A percentile compares a stretch with the other conserved stretches of the same genome.
phyloP scores from a whole-genome alignment of 2,113 vertebrate genomes.

The Trematocara nigrifrons region DNA sequence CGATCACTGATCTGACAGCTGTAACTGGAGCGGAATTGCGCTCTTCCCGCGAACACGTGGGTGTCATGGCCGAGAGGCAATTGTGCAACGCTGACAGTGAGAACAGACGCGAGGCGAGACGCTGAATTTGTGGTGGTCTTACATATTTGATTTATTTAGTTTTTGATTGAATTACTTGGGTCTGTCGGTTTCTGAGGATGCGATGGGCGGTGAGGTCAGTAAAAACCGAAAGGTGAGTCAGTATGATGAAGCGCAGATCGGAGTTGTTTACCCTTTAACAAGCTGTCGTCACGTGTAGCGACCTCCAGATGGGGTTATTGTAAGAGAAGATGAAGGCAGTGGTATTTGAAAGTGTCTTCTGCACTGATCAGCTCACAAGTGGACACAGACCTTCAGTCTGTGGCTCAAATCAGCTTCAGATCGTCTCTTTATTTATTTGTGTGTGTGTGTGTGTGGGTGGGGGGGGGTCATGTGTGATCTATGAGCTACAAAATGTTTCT shows the following conservation, averaged over 20 bases:
- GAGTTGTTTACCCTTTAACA: background rate
- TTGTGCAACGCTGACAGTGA: background rate
- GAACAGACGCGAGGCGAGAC: background rate
- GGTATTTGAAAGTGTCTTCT: background rate
- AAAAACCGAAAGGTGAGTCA: slow-evolving; percentile 24
- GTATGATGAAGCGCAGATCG: background rate
- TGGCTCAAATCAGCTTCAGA: background rate
- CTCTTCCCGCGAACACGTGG: background rate
- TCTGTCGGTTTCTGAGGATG: background rate
- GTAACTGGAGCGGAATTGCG: slow-evolving; percentile 45
- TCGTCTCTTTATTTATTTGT: background rate
- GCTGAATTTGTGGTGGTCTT: background rate
- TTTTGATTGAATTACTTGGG: background rate
- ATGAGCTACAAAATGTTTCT: background rate
- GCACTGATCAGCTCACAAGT: background rate
- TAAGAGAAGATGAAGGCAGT: background rate
- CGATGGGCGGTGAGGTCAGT: slow-evolving; percentile 44
- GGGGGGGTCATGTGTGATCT: background rate
- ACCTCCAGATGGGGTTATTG: background rate
- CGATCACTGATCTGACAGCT: slow-evolving; percentile 29
- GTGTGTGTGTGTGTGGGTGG: background rate
- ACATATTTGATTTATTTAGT: background rate
- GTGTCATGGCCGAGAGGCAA: background rate
- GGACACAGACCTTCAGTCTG: background rate
- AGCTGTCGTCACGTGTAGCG: background rate